Evolutionary conservation across 2,888 invertebrate genomes (phyloP).

Genomic region (Acanthosepion esculentum): DNA sequence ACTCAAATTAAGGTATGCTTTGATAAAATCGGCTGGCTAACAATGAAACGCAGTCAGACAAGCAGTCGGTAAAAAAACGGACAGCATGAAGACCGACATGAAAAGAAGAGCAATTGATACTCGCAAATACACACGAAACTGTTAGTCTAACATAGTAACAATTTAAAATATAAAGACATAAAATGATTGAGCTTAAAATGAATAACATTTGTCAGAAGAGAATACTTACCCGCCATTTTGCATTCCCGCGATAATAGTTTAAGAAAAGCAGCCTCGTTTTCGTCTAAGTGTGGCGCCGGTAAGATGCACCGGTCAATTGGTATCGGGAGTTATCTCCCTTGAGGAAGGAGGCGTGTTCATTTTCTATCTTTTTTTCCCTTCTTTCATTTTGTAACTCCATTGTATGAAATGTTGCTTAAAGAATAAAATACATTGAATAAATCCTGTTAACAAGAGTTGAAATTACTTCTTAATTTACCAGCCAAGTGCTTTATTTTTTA

Average conservation of each 20-base stretch:
- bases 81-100: neutral
- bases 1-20: no score
- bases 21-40: no score
- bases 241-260: conserved; percentile 48
- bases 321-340: conserved; percentile 34
- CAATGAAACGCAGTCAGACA: neutral
- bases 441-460: no score
- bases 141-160: neutral
- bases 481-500: no score
- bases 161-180: neutral
- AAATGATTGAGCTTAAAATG: neutral
- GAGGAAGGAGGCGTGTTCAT: no score
- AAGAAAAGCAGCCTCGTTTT: conserved; percentile 45
- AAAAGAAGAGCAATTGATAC: neutral
- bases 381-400: neutral
- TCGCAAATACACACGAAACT: neutral
- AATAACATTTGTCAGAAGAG: neutral
- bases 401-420: no score
- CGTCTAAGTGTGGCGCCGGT: neutral
- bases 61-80: neutral
- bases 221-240: conserved; percentile 51
- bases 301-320: neutral
- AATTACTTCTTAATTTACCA: no score
- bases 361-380: conserved; percentile 16
- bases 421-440: no score